Percentiles rank a stretch among this genome's conserved stretches.
Conservation (phyloP, 2,797 vertebrate genomes). For the Lates japonicus region DNA sequence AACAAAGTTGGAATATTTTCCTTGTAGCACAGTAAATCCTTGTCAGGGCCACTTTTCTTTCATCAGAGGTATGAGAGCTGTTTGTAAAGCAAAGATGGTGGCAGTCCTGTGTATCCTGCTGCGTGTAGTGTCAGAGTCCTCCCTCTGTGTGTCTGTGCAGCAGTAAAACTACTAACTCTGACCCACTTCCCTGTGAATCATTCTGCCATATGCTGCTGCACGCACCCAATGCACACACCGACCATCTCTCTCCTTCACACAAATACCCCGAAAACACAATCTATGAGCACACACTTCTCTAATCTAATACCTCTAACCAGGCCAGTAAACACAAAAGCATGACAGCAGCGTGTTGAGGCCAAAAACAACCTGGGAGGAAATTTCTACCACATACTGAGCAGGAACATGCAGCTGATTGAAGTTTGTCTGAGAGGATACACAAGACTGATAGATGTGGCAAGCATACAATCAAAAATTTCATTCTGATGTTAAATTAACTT, state of each 20-base stretch:
- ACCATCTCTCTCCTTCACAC: background rate
- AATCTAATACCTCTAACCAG: slow-evolving; percentile 18
- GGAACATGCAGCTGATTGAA: slow-evolving; percentile 11
- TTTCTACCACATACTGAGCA: background rate
- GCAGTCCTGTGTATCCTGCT: slow-evolving; percentile 4
- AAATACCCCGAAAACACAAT: slow-evolving; percentile 28
- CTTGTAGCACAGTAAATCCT: background rate
- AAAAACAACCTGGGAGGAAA: slow-evolving; percentile 6
- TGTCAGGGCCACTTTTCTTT: background rate
- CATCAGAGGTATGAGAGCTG: background rate
- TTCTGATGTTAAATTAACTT: slow-evolving; percentile 27
- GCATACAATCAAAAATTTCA: slow-evolving; percentile 3
- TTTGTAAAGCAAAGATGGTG: slow-evolving; percentile 31
- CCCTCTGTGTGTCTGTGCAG: slow-evolving; percentile 20
- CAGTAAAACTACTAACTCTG: slow-evolving; percentile 52
- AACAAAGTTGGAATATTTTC: background rate
- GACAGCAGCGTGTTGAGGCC: background rate
- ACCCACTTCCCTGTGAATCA: slow-evolving; percentile 72
- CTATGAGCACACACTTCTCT: slow-evolving; percentile 1
- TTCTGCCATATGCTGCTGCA: slow-evolving; percentile 34
- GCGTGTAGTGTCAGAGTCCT: slow-evolving; percentile 8
- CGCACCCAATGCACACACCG: slow-evolving; percentile 27
- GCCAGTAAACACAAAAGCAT: slow-evolving; percentile 21
- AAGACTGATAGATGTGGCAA: background rate
- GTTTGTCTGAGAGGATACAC: slow-evolving; percentile 8